phyloP scores from a whole-genome alignment of 2,888 invertebrate genomes.

The Cacoxenus indagator region DNA sequence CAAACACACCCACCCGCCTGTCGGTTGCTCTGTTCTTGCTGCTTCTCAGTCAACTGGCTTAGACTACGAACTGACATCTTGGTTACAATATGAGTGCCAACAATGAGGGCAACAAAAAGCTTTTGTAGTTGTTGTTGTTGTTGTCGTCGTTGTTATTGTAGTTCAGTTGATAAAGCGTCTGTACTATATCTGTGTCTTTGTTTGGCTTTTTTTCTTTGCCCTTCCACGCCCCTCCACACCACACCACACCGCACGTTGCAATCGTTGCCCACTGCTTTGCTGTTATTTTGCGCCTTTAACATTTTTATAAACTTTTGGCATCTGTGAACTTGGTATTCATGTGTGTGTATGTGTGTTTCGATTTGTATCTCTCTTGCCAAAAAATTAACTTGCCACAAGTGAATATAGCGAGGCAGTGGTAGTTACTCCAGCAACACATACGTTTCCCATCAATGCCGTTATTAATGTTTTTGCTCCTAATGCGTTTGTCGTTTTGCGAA shows the following conservation, averaged over 20 bases:
- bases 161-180: slow-evolving; percentile 13
- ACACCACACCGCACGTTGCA: too few species aligned
- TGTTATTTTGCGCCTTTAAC: slow-evolving; percentile 21
- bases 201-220: not conserved
- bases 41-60: too few species aligned
- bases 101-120: not conserved
- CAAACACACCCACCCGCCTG: too few species aligned
- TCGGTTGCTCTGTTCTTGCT: too few species aligned
- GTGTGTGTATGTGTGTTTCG: not conserved
- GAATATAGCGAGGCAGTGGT: not conserved
- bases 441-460: slow-evolving; percentile 37
- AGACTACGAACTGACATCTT: not conserved
- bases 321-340: not conserved
- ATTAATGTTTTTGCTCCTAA: slow-evolving; percentile 36
- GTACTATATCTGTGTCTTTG: not conserved
- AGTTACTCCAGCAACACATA: slow-evolving; percentile 32
- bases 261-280: not conserved
- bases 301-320: slow-evolving; percentile 29
- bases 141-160: not conserved
- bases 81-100: not conserved
- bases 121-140: not conserved
- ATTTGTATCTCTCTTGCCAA: slow-evolving; percentile 7
- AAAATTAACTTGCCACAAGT: slow-evolving; percentile 11
- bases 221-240: too few species aligned
- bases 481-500: slow-evolving; percentile 43